Evolutionary conservation across 2,888 invertebrate species (phyloP).

Genomic region (Halictus ligatus): DNA sequence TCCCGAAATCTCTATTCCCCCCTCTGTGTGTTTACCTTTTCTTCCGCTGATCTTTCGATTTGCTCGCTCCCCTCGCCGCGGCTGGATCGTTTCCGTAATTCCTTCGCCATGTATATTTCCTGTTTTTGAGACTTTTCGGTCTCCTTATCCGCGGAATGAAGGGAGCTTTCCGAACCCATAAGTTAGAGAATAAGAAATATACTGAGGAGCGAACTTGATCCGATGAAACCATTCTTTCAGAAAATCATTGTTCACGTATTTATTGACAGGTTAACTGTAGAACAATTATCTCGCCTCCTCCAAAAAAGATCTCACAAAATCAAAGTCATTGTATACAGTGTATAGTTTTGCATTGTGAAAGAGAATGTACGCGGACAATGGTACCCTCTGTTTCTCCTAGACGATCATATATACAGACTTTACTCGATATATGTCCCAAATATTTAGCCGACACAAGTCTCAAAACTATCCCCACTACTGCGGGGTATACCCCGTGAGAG

Average conservation of each 20-base stretch:
- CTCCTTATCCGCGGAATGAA: not conserved
- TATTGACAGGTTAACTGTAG: not conserved
- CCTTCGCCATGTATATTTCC: not conserved
- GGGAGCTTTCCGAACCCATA: not conserved
- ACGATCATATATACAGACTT: not conserved
- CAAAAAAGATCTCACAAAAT: too few species aligned
- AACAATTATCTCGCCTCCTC: not conserved
- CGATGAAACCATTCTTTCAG: not conserved
- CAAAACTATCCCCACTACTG: too few species aligned
- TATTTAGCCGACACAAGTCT: too few species aligned
- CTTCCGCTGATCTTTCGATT: slow-evolving; percentile 17
- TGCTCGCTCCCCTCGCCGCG: not conserved
- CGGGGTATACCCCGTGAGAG: too few species aligned
- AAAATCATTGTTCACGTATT: not conserved
- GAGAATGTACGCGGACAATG: not conserved
- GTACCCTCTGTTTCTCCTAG: not conserved
- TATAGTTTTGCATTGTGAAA: not conserved
- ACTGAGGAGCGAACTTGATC: not conserved
- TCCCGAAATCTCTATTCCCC: not conserved
- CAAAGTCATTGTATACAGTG: too few species aligned
- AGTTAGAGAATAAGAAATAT: too few species aligned
- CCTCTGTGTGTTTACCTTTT: not conserved
- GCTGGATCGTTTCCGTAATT: not conserved
- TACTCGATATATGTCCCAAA: too few species aligned
- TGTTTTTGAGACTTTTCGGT: not conserved